Conservation (phyloP, 2,113 vertebrate genomes). For the Scomber scombrus region DNA sequence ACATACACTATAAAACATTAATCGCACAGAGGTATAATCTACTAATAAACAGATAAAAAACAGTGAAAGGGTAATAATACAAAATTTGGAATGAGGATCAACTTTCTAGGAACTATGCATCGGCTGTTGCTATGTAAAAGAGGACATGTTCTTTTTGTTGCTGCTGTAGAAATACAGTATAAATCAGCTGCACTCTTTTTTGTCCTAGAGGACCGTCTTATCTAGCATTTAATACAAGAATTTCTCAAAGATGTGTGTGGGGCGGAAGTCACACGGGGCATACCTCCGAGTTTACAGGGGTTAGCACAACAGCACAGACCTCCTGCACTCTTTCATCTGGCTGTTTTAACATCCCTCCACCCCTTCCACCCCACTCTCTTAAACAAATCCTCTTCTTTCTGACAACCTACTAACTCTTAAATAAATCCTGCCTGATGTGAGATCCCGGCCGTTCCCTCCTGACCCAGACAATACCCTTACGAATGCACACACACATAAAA, state of each 20-base stretch:
- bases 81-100: too few species aligned
- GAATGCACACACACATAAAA: conserved; percentile 19
- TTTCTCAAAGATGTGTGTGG: conserved; percentile 44
- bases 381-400: conserved; percentile 72
- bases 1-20: not conserved
- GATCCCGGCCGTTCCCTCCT: conserved; percentile 37
- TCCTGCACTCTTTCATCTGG: conserved; percentile 74
- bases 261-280: conserved; percentile 56
- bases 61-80: too few species aligned
- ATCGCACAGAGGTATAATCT: not conserved
- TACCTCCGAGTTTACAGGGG: conserved; percentile 44
- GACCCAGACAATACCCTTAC: conserved; percentile 51
- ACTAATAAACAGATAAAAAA: not conserved
- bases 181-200: not conserved
- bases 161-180: not conserved
- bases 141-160: not conserved
- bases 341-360: conserved; percentile 64
- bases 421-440: conserved; percentile 64
- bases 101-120: too few species aligned
- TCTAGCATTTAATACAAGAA: conserved; percentile 16
- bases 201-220: not conserved
- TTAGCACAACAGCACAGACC: conserved; percentile 76
- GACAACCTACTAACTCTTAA: conserved; percentile 61
- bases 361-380: conserved; percentile 47
- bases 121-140: not conserved